Evolutionary conservation across 2,797 vertebrate species (phyloP), one percentile per base, ranked within the genome.

Genomic region (Manis crassicaudata): DNA sequence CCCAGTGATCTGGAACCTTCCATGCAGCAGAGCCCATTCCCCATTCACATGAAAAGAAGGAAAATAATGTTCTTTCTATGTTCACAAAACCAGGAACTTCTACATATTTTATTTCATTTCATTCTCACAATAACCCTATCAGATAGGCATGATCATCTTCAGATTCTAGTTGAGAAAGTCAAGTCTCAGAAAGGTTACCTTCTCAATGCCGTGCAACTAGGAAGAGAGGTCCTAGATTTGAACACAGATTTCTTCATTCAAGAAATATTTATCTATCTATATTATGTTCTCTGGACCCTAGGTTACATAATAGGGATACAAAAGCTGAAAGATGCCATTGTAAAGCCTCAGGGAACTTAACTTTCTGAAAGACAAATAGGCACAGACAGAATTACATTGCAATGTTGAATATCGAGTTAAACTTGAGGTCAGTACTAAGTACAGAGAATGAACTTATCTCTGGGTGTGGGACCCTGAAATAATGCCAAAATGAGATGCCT

Each of bases 101-200:
- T 11, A 27, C 18, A n/a, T 40, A 63, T 80, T 94, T 94, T 68
- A 65, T 95, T 93, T 94, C 21, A 58, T 88, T 90, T 95, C 32
- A 43, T 72, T 72, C n/a, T 82, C 85, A 76, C 50, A 87, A 90
- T 54, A 60, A 54, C 27, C 32, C 43, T 84, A 54, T 85, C 80
- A 82, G 76, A 85, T 20, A 85, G 46, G 65, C 52, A 63, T 63
- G 27, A 23, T 75, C 93, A 80, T 46, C n/a, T 82, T 87, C 85
- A 90, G 23, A 52, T 82, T 85, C 85, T 82, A 67, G 52, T 37
- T 90, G 84, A 92, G 37, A 81, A 87, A 95, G 96, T 13, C 72
- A 82, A 86, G 60, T 88, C 75, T 87, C 63, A 16, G 12, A 79
- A 96, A 92, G 65, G 21, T 73, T 92, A 32, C 65, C 32, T 77